Percentiles rank a stretch among this genome's conserved stretches.
phyloP scores from a whole-genome alignment of 2,797 vertebrate species.

The Sandelia bainsii region DNA sequence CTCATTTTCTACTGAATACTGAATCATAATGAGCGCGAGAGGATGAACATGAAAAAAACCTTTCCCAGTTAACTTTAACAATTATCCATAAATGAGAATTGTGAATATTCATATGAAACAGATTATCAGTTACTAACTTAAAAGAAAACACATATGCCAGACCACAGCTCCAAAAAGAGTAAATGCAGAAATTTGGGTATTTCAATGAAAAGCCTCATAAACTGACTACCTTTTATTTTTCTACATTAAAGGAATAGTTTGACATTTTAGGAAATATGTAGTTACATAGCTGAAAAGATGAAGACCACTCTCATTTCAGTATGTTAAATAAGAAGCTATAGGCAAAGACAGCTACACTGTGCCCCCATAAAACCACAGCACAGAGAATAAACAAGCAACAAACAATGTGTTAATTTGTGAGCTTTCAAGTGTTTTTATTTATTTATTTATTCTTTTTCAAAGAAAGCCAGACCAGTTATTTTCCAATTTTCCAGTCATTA shows the following conservation, averaged over 20 bases:
- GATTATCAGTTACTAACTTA: conserved; percentile 1
- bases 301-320: background rate
- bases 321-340: background rate
- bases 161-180: background rate
- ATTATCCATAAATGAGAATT: background rate
- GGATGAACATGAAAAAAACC: background rate
- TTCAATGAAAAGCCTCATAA: background rate
- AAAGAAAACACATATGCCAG: background rate
- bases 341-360: background rate
- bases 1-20: background rate
- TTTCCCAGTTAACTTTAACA: background rate
- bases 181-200: background rate
- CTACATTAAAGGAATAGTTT: background rate
- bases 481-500: conserved; percentile 1
- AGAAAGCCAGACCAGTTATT: background rate
- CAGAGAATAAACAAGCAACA: too few relatives aligned
- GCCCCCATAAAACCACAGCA: too few relatives aligned
- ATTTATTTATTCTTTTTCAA: background rate
- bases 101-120: conserved; percentile 4
- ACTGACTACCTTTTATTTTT: background rate
- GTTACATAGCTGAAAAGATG: too few relatives aligned
- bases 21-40: conserved; percentile 16
- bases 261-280: background rate
- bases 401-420: background rate
- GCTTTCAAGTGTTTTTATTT: background rate